Conservation (phyloP, 2,113 vertebrate species). For the Dicerorhinus sumatrensis region DNA sequence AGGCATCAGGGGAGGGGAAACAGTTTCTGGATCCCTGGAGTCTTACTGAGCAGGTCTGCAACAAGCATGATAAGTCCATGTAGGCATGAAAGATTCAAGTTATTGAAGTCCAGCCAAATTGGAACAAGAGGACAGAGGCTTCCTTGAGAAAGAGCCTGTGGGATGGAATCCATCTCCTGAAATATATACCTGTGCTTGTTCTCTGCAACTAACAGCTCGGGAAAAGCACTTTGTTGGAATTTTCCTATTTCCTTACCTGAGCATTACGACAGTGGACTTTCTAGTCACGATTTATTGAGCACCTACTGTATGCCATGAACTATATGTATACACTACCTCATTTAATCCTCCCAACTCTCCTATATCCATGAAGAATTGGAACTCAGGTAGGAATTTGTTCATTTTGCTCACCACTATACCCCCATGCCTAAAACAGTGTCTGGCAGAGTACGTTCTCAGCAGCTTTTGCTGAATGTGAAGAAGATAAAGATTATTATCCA, state of each 20-base stretch:
- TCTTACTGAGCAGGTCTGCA: neutral
- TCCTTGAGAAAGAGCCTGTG: neutral
- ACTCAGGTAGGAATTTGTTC: neutral
- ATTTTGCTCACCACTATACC: neutral
- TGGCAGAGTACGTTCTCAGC: neutral
- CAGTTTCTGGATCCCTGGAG: neutral
- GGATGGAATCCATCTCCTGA: neutral
- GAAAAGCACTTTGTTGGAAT: neutral
- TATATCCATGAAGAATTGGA: neutral
- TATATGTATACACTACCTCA: neutral
- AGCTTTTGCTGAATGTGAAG: neutral
- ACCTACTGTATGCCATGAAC: neutral
- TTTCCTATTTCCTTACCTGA: neutral
- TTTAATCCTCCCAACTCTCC: neutral
- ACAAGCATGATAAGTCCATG: neutral
- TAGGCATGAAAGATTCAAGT: neutral
- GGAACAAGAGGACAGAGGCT: neutral
- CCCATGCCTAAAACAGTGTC: neutral
- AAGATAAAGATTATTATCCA: neutral
- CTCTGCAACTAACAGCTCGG: neutral
- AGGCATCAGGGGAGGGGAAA: neutral
- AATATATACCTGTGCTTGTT: neutral
- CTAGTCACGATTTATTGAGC: neutral
- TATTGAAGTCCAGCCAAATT: neutral
- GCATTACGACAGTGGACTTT: neutral